These are phyloP conservation scores for Enteromius trimaculatus DNA, from an alignment of 2,797 vertebrate species.

Conservation along the genomic window DNA sequence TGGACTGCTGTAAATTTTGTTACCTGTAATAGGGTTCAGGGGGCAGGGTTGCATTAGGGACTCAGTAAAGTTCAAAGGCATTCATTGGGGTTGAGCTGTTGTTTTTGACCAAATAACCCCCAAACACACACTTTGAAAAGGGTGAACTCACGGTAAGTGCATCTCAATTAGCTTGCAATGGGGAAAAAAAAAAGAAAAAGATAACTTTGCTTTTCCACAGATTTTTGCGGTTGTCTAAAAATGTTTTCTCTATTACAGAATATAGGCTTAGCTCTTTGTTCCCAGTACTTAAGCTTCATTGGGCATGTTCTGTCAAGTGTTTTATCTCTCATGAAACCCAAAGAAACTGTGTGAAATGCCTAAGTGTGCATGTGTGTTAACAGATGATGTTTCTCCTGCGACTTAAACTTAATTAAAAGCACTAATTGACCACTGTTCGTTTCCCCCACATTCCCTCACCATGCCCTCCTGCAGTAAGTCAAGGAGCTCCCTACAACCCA, in stretches of 20 bases:
- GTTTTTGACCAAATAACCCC: slow-evolving; percentile 90
- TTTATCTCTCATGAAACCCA: slow-evolving; percentile 35
- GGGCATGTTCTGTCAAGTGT: slow-evolving; percentile 42
- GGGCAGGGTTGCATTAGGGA: slow-evolving; percentile 93
- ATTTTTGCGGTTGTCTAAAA: not conserved
- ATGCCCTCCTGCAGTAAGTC: slow-evolving; percentile 90
- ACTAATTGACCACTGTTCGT: slow-evolving; percentile 79
- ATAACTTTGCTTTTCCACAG: slow-evolving; percentile 65
- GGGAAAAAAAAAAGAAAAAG: not conserved
- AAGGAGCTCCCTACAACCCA: slow-evolving; percentile 98
- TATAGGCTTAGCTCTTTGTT: slow-evolving; percentile 13
- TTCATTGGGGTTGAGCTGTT: slow-evolving; percentile 86
- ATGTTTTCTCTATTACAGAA: not conserved
- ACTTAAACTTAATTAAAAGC: slow-evolving; percentile 83
- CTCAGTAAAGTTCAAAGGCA: slow-evolving; percentile 97
- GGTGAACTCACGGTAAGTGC: slow-evolving; percentile 82
- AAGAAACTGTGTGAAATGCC: slow-evolving; percentile 57
- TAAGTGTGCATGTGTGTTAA: slow-evolving; percentile 69
- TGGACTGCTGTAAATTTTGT: slow-evolving; percentile 99
- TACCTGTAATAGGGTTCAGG: slow-evolving; percentile 97
- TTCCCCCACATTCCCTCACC: slow-evolving; percentile 70
- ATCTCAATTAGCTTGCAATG: slow-evolving; percentile 68
- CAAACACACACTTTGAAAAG: slow-evolving; percentile 67
- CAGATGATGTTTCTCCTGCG: slow-evolving; percentile 77
- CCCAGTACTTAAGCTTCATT: slow-evolving; percentile 38